These are phyloP conservation scores for Apodemia duryi DNA, from an alignment of 2,888 invertebrate species.

Conservation along the genomic window DNA sequence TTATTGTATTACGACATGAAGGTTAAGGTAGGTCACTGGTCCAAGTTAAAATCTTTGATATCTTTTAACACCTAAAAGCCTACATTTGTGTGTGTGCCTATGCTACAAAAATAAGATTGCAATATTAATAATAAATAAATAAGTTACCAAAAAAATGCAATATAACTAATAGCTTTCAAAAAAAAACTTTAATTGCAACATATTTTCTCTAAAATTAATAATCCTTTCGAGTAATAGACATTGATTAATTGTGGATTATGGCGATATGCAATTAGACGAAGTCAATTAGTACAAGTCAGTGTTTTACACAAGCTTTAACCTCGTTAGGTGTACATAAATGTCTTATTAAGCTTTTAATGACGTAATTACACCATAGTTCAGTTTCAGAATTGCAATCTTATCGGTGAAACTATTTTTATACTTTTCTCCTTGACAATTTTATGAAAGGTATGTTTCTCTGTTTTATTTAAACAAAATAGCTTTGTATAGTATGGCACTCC, in stretches of 20 bases:
- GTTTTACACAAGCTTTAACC: slow-evolving; percentile 4
- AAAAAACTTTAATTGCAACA: not conserved
- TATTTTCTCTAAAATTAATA: not conserved
- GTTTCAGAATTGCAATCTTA: not conserved
- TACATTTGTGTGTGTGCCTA: too few relatives aligned
- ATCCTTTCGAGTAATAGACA: not conserved
- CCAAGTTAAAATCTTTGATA: too few relatives aligned
- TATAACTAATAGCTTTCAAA: too few relatives aligned
- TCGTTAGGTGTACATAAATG: slow-evolving; percentile 9
- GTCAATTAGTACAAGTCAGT: slow-evolving; percentile 7
- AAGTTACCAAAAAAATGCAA: too few relatives aligned
- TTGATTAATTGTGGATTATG: slow-evolving; percentile 11
- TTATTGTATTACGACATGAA: too few relatives aligned
- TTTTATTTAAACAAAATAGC: too few relatives aligned
- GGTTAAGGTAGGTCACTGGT: not conserved
- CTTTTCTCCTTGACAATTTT: too few relatives aligned
- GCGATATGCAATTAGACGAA: slow-evolving; percentile 2
- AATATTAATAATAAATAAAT: too few relatives aligned
- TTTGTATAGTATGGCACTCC: too few relatives aligned
- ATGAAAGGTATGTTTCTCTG: too few relatives aligned
- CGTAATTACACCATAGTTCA: not conserved
- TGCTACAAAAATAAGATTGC: too few relatives aligned
- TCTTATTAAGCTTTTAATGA: slow-evolving; percentile 2
- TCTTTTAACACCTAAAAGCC: too few relatives aligned
- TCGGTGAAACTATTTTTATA: not conserved